phyloP scores from a whole-genome alignment of 2,888 invertebrate genomes.

The Strigamia transsilvanica region DNA sequence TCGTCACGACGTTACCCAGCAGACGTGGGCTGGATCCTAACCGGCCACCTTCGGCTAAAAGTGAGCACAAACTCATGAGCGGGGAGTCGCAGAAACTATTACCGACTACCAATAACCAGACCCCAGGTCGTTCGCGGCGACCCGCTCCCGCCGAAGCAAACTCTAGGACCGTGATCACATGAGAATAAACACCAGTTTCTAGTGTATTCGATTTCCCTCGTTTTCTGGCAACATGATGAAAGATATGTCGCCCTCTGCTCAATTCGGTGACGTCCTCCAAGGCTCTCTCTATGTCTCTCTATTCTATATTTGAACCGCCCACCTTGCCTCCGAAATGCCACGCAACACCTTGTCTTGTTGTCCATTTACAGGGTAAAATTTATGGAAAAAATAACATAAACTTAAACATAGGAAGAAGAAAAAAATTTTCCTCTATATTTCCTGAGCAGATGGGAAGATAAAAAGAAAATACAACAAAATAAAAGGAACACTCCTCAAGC shows the following conservation, averaged over 20 bases:
- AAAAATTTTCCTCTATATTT: not conserved
- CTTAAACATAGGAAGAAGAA: not conserved
- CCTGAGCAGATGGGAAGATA: conserved; percentile 26
- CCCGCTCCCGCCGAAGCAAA: conserved; percentile 27
- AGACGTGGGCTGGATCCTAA: conserved; percentile 1
- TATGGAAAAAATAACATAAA: not conserved
- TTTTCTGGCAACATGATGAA: conserved; percentile 40
- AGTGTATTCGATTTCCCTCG: conserved; percentile 40
- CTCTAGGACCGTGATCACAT: conserved; percentile 52
- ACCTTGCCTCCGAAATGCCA: conserved; percentile 48
- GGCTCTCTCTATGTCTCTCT: conserved; percentile 37
- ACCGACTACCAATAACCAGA: conserved; percentile 12
- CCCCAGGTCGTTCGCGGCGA: conserved; percentile 40
- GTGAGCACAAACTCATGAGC: conserved; percentile 34
- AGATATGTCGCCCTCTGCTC: conserved; percentile 40
- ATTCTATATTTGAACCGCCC: conserved; percentile 36
- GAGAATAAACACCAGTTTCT: conserved; percentile 30
- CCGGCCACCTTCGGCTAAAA: conserved; percentile 10
- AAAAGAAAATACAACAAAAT: too few relatives aligned
- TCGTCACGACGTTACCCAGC: not conserved
- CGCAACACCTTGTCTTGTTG: conserved; percentile 49
- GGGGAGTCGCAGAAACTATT: conserved; percentile 21
- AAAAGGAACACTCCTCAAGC: conserved; percentile 17
- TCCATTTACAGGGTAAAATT: conserved; percentile 49
- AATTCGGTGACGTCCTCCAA: conserved; percentile 46